Percentiles rank a stretch among this genome's conserved stretches.
These are phyloP conservation scores for Lerema accius DNA, from an alignment of 1,140 invertebrate species.

Conservation along the genomic window DNA sequence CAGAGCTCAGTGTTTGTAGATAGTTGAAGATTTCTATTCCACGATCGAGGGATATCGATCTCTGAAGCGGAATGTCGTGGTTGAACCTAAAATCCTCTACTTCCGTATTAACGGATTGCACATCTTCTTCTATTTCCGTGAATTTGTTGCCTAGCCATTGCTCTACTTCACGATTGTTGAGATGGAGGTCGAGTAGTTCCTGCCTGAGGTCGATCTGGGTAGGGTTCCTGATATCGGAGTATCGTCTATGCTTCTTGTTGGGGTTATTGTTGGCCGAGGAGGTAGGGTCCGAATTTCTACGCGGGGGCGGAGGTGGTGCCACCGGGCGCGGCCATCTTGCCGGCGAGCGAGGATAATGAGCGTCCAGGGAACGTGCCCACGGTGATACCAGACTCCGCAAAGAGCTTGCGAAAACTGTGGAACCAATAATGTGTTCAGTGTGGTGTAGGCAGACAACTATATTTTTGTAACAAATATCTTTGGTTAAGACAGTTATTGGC, in stretches of 20 bases:
- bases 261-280: slow-evolving; percentile 27
- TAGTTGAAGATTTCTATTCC: slow-evolving; percentile 69
- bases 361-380: slow-evolving; percentile 78
- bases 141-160: slow-evolving; percentile 64
- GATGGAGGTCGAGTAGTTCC: slow-evolving; percentile 60
- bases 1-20: slow-evolving; percentile 55
- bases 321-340: slow-evolving; percentile 65
- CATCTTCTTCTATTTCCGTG: slow-evolving; percentile 51
- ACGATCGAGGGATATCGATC: slow-evolving; percentile 70
- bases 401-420: slow-evolving; percentile 83
- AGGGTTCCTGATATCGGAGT: slow-evolving; percentile 53
- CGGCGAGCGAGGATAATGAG: slow-evolving; percentile 67
- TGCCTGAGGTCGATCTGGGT: slow-evolving; percentile 61
- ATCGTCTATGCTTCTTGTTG: slow-evolving; percentile 45
- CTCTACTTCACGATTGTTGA: slow-evolving; percentile 60
- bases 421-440: slow-evolving; percentile 34
- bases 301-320: slow-evolving; percentile 69
- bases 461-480: too few species aligned
- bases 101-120: slow-evolving; percentile 22
- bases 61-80: slow-evolving; percentile 64
- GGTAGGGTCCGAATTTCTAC: slow-evolving; percentile 69
- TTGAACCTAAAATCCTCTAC: slow-evolving; percentile 53
- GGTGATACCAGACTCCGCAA: slow-evolving; percentile 82
- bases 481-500: too few species aligned
- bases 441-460: neutral